Conservation (phyloP, 1,140 invertebrate species). For the Samia ricini region DNA sequence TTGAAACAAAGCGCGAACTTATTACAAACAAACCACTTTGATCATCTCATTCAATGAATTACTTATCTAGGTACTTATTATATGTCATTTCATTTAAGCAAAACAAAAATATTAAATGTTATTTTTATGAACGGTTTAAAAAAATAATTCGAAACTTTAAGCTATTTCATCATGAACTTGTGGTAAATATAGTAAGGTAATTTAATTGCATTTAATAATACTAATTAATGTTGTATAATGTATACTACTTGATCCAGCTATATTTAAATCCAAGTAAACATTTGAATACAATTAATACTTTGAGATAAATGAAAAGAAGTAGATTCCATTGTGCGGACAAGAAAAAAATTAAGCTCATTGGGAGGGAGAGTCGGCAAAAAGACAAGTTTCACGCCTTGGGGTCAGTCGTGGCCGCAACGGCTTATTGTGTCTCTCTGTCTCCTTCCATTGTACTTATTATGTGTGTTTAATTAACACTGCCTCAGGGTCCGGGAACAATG, state of each 20-base stretch:
- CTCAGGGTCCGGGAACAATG: not conserved
- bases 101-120: too few species aligned
- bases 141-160: too few species aligned
- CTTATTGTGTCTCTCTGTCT: constrained; percentile 39
- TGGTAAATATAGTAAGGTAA: too few species aligned
- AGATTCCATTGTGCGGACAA: not conserved
- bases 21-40: not conserved
- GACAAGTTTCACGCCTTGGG: constrained; percentile 32
- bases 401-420: constrained; percentile 39
- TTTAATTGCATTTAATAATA: too few species aligned
- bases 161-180: too few species aligned
- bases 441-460: constrained; percentile 43
- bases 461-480: constrained; percentile 55
- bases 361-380: not conserved
- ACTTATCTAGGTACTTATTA: not conserved
- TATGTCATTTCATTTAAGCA: not conserved
- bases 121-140: too few species aligned
- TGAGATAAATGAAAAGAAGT: not conserved
- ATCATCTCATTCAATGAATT: not conserved
- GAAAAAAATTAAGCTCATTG: not conserved
- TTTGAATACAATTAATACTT: too few species aligned
- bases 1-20: not conserved
- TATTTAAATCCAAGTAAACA: too few species aligned
- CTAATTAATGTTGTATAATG: too few species aligned
- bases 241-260: too few species aligned